Base-by-base conservation (phyloP, 2,113 vertebrate genomes). In the Crotalus helleri region DNA sequence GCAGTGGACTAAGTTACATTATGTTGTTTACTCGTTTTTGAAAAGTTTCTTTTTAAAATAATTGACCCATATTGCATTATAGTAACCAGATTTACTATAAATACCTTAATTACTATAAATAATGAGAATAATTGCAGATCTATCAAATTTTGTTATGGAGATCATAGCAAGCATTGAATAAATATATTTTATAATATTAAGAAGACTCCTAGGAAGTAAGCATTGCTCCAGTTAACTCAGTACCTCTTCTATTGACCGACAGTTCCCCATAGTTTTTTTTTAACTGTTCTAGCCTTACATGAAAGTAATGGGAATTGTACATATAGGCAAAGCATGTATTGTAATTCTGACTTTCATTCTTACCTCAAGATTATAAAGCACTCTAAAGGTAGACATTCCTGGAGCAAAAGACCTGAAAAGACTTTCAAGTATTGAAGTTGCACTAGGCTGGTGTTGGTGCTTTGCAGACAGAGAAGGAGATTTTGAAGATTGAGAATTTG, bases 311-410 rank as follows among this genome's bases (percentile, higher is more conserved):
- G 49, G 26, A 53, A 88, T 17, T 55, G 17, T 33, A 11, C 17
- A 15, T 4, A 8, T n/a, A n/a, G 29, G 87, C 17, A 57, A 88
- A 55, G 9, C 29, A 39, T 8, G n/a, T 39, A n/a, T 54, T 88
- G 19, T 88, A 39, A 9, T 3, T 39, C 17, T 90, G 46, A 69
- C 6, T 69, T 11, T n/a, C 91, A 2, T n/a, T 93, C 96, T 96
- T 97, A 99, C 99, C 98, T 99, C 99, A 51, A 99, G 97, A 94
- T 99, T 99, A 97, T 99, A 99, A 0, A 99, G 98, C 53, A 99
- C 99, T 97, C 99, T 98, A 96, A 99, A 99, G 11, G 99, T 99
- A 55, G 99, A 99, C 99, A 99, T 99, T 96, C 99, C 99, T 0
- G 99, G 99, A 55, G 99, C 99, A 17, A 99, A 99, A 44, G 99